A percentile compares a stretch with the other conserved stretches of the same genome.
These are phyloP conservation scores for Acipenser oxyrinchus DNA, from an alignment of 2,797 vertebrate genomes.

Conservation along the genomic window DNA sequence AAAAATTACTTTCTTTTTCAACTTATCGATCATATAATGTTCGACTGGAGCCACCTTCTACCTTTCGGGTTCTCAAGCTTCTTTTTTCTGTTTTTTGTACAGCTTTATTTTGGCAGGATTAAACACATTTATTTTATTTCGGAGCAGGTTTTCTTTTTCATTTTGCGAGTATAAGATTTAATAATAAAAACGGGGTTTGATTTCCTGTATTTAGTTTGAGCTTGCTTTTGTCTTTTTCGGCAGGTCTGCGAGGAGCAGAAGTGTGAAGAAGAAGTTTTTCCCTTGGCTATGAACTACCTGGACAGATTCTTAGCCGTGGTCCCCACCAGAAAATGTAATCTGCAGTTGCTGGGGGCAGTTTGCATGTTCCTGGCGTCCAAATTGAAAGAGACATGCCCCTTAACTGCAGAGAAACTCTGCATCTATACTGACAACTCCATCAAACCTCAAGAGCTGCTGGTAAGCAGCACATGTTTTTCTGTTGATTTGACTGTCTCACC, in stretches of 20 bases:
- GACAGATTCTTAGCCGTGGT: slow-evolving; percentile 86
- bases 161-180: neutral
- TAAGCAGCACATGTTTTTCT: slow-evolving; percentile 51
- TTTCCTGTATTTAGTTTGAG: slow-evolving; percentile 11
- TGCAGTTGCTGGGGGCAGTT: slow-evolving; percentile 86
- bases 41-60: slow-evolving; percentile 18
- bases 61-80: slow-evolving; percentile 16
- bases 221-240: slow-evolving; percentile 17
- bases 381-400: slow-evolving; percentile 80
- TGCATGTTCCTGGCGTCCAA: slow-evolving; percentile 95
- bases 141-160: neutral
- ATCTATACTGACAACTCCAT: slow-evolving; percentile 93
- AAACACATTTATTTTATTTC: neutral
- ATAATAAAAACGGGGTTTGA: too few species aligned
- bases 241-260: slow-evolving; percentile 91
- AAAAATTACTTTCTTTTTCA: slow-evolving; percentile 36
- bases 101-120: slow-evolving; percentile 18
- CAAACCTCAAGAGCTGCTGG: slow-evolving; percentile 83
- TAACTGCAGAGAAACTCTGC: slow-evolving; percentile 85
- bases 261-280: slow-evolving; percentile 85
- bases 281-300: slow-evolving; percentile 94
- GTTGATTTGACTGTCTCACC: neutral
- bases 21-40: slow-evolving; percentile 48
- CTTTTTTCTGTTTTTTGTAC: slow-evolving; percentile 31
- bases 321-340: slow-evolving; percentile 73